A percentile compares a stretch with the other conserved stretches of the same genome.
phyloP scores from a whole-genome alignment of 2,797 vertebrate species.

The Gymnoscopelus microlampas region DNA sequence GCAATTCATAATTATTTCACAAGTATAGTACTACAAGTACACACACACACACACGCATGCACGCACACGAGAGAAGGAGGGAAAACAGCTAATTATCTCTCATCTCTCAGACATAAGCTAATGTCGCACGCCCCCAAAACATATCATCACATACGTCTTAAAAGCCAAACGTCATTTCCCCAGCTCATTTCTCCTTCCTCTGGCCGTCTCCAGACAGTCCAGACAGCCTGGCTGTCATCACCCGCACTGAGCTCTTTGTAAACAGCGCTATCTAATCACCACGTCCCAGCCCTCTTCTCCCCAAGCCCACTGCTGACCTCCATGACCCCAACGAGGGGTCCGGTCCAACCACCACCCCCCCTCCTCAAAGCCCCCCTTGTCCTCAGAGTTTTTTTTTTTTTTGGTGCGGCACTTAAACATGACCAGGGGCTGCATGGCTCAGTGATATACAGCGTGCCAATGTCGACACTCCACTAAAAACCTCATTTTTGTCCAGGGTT shows the following conservation, averaged over 20 bases:
- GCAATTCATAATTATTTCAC: too few relatives aligned
- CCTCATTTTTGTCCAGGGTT: slow-evolving; percentile 22
- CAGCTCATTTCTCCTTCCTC: background rate
- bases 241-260: slow-evolving; percentile 49
- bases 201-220: slow-evolving; percentile 1
- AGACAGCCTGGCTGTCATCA: slow-evolving; percentile 25
- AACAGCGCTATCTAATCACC: slow-evolving; percentile 51
- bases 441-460: slow-evolving; percentile 17
- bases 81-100: slow-evolving; percentile 5
- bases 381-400: slow-evolving; percentile 1
- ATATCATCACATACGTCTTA: slow-evolving; percentile 19
- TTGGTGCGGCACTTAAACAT: slow-evolving; percentile 26
- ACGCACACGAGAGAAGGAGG: slow-evolving; percentile 1
- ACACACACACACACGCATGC: background rate
- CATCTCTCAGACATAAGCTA: slow-evolving; percentile 17
- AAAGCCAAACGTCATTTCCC: background rate
- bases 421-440: background rate
- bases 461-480: background rate
- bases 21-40: too few relatives aligned
- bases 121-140: slow-evolving; percentile 13
- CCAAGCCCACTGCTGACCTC: slow-evolving; percentile 40
- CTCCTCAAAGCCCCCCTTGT: background rate
- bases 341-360: background rate
- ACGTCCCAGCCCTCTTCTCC: slow-evolving; percentile 13
- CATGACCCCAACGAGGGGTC: background rate